phyloP scores from a whole-genome alignment of 1,140 invertebrate species.

The Lordiphosa clarofinis region DNA sequence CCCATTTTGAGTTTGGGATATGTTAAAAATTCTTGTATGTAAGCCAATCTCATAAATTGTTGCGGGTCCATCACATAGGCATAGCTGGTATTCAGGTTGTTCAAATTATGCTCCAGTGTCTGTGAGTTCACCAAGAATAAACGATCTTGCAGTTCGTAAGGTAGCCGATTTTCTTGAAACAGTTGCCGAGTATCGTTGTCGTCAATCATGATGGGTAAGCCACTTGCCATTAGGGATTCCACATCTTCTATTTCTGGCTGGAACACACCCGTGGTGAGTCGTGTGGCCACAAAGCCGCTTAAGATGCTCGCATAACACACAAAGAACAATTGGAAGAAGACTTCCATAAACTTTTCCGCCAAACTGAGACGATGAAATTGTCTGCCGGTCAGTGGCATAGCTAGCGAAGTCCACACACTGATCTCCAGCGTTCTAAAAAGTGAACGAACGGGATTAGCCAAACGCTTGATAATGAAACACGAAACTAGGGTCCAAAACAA shows the following conservation, averaged over 20 bases:
- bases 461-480: too few relatives aligned
- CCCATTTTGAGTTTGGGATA: slow-evolving; percentile 1
- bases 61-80: neutral
- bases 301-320: neutral
- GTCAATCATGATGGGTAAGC: slow-evolving; percentile 15
- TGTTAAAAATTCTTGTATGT: slow-evolving; percentile 14
- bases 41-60: neutral
- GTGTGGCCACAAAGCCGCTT: neutral
- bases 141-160: neutral
- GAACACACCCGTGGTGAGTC: slow-evolving; percentile 9
- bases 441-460: neutral
- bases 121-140: neutral
- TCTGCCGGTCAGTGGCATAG: slow-evolving; percentile 2
- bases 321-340: neutral
- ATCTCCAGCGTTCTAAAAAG: neutral
- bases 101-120: neutral
- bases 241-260: slow-evolving; percentile 11
- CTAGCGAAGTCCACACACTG: neutral
- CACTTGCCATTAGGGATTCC: slow-evolving; percentile 12
- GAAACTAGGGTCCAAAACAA: too few relatives aligned
- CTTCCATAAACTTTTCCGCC: slow-evolving; percentile 13
- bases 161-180: slow-evolving; percentile 14
- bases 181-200: neutral
- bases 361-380: slow-evolving; percentile 1
- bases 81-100: slow-evolving; percentile 11